Conservation (phyloP, 2,888 invertebrate genomes). For the Deroplatys truncata region DNA sequence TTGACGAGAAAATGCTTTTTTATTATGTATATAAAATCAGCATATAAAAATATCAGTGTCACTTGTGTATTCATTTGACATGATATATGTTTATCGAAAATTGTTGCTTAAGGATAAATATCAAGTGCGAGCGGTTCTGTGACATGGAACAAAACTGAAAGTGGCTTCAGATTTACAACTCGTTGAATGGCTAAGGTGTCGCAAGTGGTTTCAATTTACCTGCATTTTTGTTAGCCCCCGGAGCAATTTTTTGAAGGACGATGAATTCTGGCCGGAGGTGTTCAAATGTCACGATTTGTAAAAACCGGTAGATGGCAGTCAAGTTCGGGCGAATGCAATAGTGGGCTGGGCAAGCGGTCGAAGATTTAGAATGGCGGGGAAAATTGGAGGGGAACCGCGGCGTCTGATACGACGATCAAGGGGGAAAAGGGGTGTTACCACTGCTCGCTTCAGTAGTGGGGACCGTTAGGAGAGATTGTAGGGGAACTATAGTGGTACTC, state of each 20-base stretch:
- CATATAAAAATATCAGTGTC: too few species aligned
- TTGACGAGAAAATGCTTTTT: too few species aligned
- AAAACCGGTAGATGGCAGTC: slow-evolving; percentile 3
- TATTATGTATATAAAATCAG: too few species aligned
- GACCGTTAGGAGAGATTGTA: background rate
- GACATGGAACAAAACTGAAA: too few species aligned
- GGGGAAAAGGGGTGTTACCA: background rate
- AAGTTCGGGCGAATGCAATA: background rate
- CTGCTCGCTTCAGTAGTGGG: background rate
- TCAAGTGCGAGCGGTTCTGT: too few species aligned
- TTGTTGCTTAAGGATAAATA: too few species aligned
- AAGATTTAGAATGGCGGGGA: background rate
- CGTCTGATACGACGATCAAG: background rate
- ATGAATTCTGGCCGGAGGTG: background rate
- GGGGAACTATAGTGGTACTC: background rate
- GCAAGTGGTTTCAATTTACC: background rate
- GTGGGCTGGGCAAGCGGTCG: background rate
- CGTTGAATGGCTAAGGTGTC: background rate
- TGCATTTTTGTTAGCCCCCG: background rate
- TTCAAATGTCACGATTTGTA: background rate
- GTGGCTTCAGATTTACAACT: too few species aligned
- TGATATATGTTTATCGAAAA: too few species aligned
- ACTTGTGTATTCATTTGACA: too few species aligned
- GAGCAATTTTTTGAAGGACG: background rate
- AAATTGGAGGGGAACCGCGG: background rate